Evolutionary conservation across 2,797 vertebrate species (phyloP), one percentile per base, ranked within the genome.

Genomic region (Ctenopoma multispine): DNA sequence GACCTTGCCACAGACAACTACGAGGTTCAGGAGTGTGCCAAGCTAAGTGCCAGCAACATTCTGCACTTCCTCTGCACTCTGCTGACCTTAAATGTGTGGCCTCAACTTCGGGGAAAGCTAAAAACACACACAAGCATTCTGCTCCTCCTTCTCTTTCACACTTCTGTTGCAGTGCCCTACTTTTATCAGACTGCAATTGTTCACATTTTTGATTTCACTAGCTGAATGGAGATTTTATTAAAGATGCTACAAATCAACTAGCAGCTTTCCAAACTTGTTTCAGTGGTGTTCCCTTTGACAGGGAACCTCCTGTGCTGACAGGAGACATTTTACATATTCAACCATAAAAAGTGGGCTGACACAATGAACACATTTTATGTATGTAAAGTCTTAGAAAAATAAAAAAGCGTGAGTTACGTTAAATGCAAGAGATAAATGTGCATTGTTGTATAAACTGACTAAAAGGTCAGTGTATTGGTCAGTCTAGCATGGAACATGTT

Each of bases 21-120:
- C 23, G 77, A 89, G 90, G 85, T 90, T 90, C 84, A 87, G 66
- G 80, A 85, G 87, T 55, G 79, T 56, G 76, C 78, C 76, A 23
- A 76, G 85, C 81, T 83, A 89, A 92, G 87, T 86, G 90, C 87
- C 86, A 76, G 73, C 87, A 81, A 90, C 85, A 89, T 90, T 87
- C 89, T 91, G 86, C 90, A 90, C 83, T 90, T 89, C 79, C 77
- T 80, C 54, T n/a, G 57, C 82, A 88, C 87, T 84, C 69, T 77
- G 81, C 81, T 93, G 93, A 93, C 91, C 92, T 92, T 87, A 90
- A 92, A 92, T 87, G 78, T 87, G 83, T 87, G 88, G 79, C 84
- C 92, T 92, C 76, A 50, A 87, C 92, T 89, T 80, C 60, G 69
- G 46, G 57, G 43, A 61, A 71, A 77, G 80, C 75, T 81, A 69